These are phyloP conservation scores for Coelinius sp. DNA, from an alignment of 2,888 invertebrate species.

Conservation along the genomic window DNA sequence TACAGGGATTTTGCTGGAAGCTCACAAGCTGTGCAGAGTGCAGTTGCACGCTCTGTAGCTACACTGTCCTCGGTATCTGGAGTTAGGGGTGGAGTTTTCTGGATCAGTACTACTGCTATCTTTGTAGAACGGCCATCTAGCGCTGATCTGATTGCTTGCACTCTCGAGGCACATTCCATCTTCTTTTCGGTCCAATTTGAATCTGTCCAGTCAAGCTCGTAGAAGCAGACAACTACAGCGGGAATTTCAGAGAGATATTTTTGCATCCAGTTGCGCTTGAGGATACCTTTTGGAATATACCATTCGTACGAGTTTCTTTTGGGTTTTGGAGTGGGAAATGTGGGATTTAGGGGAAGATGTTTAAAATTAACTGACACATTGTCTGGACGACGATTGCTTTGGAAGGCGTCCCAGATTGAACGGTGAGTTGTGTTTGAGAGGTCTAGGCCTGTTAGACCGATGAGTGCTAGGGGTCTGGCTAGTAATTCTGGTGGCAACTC, in stretches of 20 bases:
- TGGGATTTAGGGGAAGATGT: conserved; percentile 84
- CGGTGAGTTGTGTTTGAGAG: conserved; percentile 90
- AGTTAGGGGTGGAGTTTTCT: conserved; percentile 83
- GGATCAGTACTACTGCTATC: conserved; percentile 91
- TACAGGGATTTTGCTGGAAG: conserved; percentile 93
- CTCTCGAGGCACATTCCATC: conserved; percentile 91
- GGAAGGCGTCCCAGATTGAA: conserved; percentile 94
- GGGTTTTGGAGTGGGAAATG: conserved; percentile 89
- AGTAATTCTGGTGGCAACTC: conserved; percentile 89
- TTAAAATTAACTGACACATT: conserved; percentile 88
- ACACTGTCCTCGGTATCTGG: conserved; percentile 87
- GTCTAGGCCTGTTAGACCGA: conserved; percentile 92
- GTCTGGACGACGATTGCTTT: conserved; percentile 84
- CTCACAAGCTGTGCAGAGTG: conserved; percentile 92
- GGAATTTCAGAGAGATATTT: conserved; percentile 94
- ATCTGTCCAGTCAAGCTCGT: conserved; percentile 98
- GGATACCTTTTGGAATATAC: conserved; percentile 94
- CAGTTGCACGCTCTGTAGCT: conserved; percentile 91
- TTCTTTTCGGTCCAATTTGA: conserved; percentile 94
- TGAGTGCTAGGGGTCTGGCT: conserved; percentile 86
- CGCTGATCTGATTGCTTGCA: conserved; percentile 84
- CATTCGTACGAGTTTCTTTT: conserved; percentile 92
- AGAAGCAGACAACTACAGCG: conserved; percentile 93
- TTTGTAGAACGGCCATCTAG: conserved; percentile 82
- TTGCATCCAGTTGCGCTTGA: conserved; percentile 95